These are phyloP conservation scores for Myotis lucifugus DNA, from an alignment of 2,113 vertebrate species.

Conservation along the genomic window DNA sequence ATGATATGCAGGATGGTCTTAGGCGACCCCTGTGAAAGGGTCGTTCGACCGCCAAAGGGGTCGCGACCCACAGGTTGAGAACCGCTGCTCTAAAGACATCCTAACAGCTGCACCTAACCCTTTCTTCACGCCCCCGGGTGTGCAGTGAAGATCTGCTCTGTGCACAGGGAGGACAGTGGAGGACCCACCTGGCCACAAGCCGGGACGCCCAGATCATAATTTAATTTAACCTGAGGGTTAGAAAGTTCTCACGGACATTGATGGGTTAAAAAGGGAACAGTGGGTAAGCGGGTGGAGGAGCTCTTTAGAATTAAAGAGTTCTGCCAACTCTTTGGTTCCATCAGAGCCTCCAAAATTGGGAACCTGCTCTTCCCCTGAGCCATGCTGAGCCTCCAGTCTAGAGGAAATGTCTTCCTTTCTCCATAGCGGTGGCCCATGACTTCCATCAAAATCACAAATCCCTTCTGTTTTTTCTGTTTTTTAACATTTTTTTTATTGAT, in stretches of 20 bases:
- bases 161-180: background rate
- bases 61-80: too few relatives aligned
- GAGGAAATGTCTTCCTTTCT: background rate
- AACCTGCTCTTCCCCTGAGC: background rate
- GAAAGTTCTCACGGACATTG: background rate
- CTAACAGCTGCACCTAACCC: background rate
- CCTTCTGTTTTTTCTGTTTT: background rate
- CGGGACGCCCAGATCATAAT: background rate
- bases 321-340: background rate
- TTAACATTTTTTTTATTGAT: too few relatives aligned
- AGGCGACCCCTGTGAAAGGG: too few relatives aligned
- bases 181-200: background rate
- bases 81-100: background rate
- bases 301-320: background rate
- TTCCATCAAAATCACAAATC: background rate
- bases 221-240: background rate
- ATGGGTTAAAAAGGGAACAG: background rate
- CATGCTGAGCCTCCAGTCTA: background rate
- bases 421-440: background rate
- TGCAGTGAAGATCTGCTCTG: background rate
- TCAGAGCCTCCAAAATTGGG: background rate
- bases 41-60: too few relatives aligned
- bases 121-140: fast-evolving
- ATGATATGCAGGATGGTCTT: too few relatives aligned
- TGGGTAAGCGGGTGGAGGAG: background rate